phyloP scores from a whole-genome alignment of 2,888 invertebrate species.

The Acanthosepion lycidas region DNA sequence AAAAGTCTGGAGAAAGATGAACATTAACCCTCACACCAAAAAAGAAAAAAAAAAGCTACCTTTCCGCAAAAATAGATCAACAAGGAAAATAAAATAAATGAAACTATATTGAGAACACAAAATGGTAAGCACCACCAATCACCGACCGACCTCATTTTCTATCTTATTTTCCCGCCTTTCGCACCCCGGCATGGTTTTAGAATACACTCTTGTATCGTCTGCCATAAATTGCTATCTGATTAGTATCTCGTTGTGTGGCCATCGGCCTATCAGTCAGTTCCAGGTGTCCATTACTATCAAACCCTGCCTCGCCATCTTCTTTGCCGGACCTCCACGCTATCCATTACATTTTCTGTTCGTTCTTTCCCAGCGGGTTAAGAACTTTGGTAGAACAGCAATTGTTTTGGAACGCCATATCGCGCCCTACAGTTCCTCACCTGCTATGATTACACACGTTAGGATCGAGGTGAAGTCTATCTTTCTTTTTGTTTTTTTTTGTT shows the following conservation, averaged over 20 bases:
- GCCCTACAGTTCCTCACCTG: background rate
- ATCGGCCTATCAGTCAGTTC: background rate
- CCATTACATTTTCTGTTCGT: background rate
- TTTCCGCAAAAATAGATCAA: background rate
- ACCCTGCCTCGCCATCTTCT: background rate
- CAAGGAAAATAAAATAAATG: background rate
- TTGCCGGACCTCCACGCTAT: background rate
- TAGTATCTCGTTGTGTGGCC: slow-evolving; percentile 20
- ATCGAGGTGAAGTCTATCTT: background rate
- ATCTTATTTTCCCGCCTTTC: background rate
- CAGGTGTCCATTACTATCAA: background rate
- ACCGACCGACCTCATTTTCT: background rate
- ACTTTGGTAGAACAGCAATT: slow-evolving; percentile 21
- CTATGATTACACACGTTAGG: background rate
- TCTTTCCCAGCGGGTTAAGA: background rate
- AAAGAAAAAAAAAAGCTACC: background rate
- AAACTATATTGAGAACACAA: background rate
- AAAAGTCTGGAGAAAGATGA: too few relatives aligned
- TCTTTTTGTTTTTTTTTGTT: background rate
- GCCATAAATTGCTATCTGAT: slow-evolving; percentile 33
- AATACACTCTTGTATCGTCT: background rate
- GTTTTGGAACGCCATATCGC: slow-evolving; percentile 4
- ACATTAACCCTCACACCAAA: too few relatives aligned
- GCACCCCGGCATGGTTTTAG: background rate
- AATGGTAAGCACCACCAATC: background rate